Base-by-base conservation (phyloP, 1,140 invertebrate species). In the Copidosoma floridanum region DNA sequence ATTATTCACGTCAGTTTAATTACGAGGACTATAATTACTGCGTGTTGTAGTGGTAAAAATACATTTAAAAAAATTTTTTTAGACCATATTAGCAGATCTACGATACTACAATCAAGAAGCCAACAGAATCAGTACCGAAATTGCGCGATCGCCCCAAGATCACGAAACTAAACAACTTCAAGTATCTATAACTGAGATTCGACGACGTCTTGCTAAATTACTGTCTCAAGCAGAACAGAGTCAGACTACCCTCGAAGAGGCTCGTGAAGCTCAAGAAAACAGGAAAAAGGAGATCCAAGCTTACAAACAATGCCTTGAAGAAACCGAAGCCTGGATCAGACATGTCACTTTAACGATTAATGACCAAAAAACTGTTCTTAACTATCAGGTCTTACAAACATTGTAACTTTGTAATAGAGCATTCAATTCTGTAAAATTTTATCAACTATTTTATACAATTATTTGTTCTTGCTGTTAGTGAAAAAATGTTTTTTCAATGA, bases 301-400 rank as follows among this genome's bases (percentile, higher is more conserved):
- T 37, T 89, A 89, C 64, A 84, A 84, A 71, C 68, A 75, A 47
- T 80, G 87, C 66, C 78, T 89, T 35, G 81, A 80, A 32, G 84
- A 88, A 68, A 82, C 88, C 0, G 86, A 88, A 65, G 68, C 74
- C 37, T 89, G 87, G 87, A 72, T 89, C 16, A 70, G 58, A 63
- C 68, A 60, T 14, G 59, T 79, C 21, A 61, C 69, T 43, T 50
- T 70, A 0, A 64, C 59, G 12, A 69, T 80, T 5, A 69, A 63
- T 44, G 65, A 68, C 23, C 65, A 67, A 44, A 67, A 66, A 1
- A 52, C 26, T 20, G 55, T 52, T 41, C 63, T 60, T 35, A 65
- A 71, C 41, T 72, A 65, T 52, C 68, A 73, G 73, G 75, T 77
- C 60, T 47, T 37, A 41, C n/a, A 11, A 32, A 32, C 12, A 8